Percentiles rank a stretch among this genome's conserved stretches.
These are phyloP conservation scores for Ictalurus furcatus DNA, from an alignment of 2,113 vertebrate species.

Conservation along the genomic window DNA sequence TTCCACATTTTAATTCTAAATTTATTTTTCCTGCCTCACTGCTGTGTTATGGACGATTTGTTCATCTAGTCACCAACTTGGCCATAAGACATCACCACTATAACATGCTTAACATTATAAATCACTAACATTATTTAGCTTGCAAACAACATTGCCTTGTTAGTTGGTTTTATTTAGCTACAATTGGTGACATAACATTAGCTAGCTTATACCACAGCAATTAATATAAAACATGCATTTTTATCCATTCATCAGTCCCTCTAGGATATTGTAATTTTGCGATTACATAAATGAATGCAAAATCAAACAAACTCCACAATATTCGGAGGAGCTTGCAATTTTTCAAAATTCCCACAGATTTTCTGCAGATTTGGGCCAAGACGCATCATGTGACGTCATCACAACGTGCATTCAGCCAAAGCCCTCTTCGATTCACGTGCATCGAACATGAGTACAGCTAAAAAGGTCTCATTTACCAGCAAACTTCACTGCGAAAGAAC, in stretches of 20 bases:
- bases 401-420: too few species aligned
- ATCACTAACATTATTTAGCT: neutral
- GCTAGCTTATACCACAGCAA: neutral
- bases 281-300: too few species aligned
- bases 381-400: too few species aligned
- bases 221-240: neutral
- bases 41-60: neutral
- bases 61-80: neutral
- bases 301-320: too few species aligned
- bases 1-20: neutral
- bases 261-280: too few species aligned
- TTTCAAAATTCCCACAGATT: too few species aligned
- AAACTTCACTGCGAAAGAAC: too few species aligned
- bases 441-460: too few species aligned
- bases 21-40: neutral
- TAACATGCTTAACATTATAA: neutral
- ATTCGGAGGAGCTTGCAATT: too few species aligned
- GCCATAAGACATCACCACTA: neutral
- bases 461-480: too few species aligned
- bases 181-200: neutral
- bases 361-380: too few species aligned
- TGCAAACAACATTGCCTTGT: neutral
- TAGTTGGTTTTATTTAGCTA: neutral
- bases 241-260: neutral
- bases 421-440: too few species aligned